A percentile compares a stretch with the other conserved stretches of the same genome.
Conservation (phyloP, 2,113 vertebrate genomes). For the Maccullochella peelii region DNA sequence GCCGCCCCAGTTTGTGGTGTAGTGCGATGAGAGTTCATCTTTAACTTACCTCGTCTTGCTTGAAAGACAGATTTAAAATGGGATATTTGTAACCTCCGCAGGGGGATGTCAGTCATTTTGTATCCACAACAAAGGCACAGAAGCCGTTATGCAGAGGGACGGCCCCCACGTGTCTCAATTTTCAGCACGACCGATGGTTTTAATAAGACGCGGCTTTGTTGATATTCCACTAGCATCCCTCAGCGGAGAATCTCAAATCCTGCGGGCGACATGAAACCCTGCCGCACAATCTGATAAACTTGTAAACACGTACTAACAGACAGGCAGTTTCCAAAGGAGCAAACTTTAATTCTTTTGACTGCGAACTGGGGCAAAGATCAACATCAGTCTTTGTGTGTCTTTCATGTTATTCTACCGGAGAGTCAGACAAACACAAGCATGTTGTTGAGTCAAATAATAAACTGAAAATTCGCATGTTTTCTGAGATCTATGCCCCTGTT, state of each 20-base stretch:
- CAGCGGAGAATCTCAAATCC: constrained; percentile 26
- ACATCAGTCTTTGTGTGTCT: background rate
- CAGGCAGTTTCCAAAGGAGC: constrained; percentile 3
- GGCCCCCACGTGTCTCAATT: background rate
- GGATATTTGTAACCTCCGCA: background rate
- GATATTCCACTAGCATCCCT: constrained; percentile 12
- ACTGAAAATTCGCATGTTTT: background rate
- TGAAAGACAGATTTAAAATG: background rate
- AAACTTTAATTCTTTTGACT: constrained; percentile 35
- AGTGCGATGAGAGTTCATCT: background rate
- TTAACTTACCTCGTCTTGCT: background rate
- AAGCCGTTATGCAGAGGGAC: background rate
- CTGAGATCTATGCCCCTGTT: background rate
- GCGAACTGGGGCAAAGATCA: background rate
- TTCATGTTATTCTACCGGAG: constrained; percentile 9
- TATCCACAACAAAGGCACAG: background rate
- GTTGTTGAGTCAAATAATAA: background rate
- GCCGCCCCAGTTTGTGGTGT: background rate
- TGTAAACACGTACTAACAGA: constrained; percentile 23
- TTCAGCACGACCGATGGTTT: constrained; percentile 20
- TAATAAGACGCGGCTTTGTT: constrained; percentile 40
- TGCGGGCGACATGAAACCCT: constrained; percentile 1
- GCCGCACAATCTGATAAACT: constrained; percentile 23
- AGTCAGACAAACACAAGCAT: background rate
- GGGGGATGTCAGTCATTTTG: constrained; percentile 15